A percentile compares a stretch with the other conserved stretches of the same genome.
Conservation (phyloP, 2,113 vertebrate genomes). For the Microcebus griseorufus region DNA sequence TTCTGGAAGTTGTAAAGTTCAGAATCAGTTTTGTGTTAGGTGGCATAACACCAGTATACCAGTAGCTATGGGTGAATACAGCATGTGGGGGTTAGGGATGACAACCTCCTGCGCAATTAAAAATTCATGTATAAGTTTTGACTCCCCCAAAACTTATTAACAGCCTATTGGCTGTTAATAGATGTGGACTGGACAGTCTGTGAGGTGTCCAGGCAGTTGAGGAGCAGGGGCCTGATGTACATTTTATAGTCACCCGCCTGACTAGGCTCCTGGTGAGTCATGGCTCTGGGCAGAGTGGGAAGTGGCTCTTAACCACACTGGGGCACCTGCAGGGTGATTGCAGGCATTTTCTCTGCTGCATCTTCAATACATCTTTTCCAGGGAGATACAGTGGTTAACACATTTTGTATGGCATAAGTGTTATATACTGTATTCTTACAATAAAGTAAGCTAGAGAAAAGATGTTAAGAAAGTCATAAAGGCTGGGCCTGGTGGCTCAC, state of each 20-base stretch:
- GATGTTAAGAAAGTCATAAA: neutral
- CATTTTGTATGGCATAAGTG: neutral
- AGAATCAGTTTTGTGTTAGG: slow-evolving; percentile 20
- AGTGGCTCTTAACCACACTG: neutral
- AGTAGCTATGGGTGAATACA: neutral
- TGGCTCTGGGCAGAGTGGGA: neutral
- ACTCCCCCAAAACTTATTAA: neutral
- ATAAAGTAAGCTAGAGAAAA: neutral
- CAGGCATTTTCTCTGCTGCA: neutral
- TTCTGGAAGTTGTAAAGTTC: slow-evolving; percentile 35
- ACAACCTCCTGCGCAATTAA: neutral
- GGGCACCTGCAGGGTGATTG: neutral
- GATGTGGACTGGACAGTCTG: neutral
- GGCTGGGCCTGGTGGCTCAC: neutral
- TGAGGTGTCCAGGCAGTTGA: neutral
- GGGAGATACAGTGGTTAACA: neutral
- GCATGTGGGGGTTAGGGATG: neutral
- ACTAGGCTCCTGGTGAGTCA: neutral
- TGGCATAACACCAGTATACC: neutral
- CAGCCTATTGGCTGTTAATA: neutral
- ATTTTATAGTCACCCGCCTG: neutral
- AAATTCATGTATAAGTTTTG: neutral
- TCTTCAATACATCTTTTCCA: neutral
- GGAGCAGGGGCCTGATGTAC: accelerated
- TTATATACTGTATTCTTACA: neutral